Percentiles rank a stretch among this genome's conserved stretches.
These are phyloP conservation scores for Pantherophis vulpinus DNA, from an alignment of 2,797 vertebrate genomes.

Conservation along the genomic window DNA sequence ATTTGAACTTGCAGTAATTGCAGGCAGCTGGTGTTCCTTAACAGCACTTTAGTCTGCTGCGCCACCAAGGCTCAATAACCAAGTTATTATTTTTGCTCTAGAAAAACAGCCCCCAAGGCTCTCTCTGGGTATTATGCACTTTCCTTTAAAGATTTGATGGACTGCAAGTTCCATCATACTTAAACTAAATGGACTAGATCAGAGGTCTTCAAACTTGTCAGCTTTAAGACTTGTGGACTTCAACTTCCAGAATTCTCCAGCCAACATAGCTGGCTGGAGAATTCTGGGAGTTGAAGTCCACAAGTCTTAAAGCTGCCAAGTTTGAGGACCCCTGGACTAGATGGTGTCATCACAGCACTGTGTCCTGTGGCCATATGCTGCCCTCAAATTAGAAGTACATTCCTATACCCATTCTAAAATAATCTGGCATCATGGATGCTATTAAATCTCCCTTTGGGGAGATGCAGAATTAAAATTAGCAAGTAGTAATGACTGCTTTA, in stretches of 20 bases:
- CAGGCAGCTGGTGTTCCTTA: no score
- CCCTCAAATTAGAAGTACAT: background rate
- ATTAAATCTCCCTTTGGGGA: background rate
- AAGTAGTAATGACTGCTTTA: background rate
- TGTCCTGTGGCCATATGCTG: background rate
- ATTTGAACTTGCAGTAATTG: no score
- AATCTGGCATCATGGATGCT: background rate
- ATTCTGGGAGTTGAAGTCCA: no score
- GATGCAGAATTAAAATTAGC: background rate
- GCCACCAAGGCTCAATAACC: no score
- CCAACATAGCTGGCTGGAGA: no score
- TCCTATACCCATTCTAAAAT: background rate
- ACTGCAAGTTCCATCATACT: background rate
- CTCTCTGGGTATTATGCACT: background rate
- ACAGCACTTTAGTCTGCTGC: no score
- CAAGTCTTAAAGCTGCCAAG: no score
- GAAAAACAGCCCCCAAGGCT: background rate
- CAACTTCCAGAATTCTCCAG: no score
- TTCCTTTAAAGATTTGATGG: no score
- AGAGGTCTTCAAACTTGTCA: no score
- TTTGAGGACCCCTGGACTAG: no score
- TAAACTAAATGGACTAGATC: background rate
- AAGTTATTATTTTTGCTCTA: background rate
- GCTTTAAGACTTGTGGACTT: no score
- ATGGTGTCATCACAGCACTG: background rate